Conservation (phyloP, 2,888 invertebrate species). For the Melipona beecheii region DNA sequence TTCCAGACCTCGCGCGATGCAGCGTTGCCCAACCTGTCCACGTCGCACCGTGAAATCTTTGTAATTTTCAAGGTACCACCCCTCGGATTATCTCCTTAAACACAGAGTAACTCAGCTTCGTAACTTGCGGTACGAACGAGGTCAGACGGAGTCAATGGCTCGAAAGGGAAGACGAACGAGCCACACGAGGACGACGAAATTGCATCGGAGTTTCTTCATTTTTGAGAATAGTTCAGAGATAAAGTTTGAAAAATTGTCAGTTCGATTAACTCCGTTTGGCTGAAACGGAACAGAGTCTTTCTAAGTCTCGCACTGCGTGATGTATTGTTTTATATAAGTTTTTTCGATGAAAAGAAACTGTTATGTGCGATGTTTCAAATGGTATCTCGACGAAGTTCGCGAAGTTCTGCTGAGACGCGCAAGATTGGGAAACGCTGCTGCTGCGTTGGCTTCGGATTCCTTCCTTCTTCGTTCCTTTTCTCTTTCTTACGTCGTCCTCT, state of each 20-base stretch:
- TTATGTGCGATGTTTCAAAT: neutral
- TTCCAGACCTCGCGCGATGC: slow-evolving; percentile 71
- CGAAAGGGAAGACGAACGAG: neutral
- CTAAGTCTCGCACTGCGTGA: too few species aligned
- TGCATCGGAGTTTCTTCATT: too few species aligned
- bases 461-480: slow-evolving; percentile 7
- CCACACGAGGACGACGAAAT: too few species aligned
- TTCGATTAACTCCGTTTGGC: too few species aligned
- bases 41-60: neutral
- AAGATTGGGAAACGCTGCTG: neutral
- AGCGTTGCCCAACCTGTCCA: slow-evolving; percentile 50
- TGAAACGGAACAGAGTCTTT: too few species aligned
- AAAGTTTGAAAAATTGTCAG: too few species aligned
- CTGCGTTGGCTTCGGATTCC: neutral
- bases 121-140: neutral
- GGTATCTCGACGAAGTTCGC: neutral
- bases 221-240: too few species aligned
- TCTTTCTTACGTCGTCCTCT: neutral
- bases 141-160: neutral
- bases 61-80: neutral
- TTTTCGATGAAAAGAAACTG: too few species aligned
- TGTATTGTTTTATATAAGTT: too few species aligned
- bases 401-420: neutral
- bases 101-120: neutral
- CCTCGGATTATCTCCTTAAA: neutral